Percentiles rank a stretch among this genome's conserved stretches.
Conservation (phyloP, 1,140 invertebrate species). For the Zeugodacus cucurbitae region DNA sequence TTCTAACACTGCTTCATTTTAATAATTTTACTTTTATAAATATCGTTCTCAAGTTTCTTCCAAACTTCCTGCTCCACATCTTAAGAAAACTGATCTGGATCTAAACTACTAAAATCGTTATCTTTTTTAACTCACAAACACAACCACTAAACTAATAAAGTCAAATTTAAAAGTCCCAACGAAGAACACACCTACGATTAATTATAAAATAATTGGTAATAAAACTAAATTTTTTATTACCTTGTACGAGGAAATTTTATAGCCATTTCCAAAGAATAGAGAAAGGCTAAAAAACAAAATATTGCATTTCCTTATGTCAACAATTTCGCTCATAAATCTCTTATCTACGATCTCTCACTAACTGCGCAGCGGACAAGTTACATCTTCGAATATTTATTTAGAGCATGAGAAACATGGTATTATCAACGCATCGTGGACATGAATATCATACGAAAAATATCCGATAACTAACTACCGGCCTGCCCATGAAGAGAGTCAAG, state of each 20-base stretch:
- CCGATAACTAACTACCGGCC: slow-evolving; percentile 26
- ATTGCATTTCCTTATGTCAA: slow-evolving; percentile 20
- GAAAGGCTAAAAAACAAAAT: background rate
- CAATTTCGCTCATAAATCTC: slow-evolving; percentile 28
- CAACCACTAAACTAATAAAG: background rate
- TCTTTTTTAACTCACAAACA: background rate
- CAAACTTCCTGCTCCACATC: no score
- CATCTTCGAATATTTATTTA: slow-evolving; percentile 11
- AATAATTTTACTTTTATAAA: no score
- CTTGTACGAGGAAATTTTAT: background rate
- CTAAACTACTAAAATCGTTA: no score
- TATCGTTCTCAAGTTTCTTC: no score
- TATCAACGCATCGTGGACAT: background rate
- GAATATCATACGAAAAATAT: background rate
- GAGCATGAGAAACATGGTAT: slow-evolving; percentile 23
- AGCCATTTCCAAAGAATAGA: background rate
- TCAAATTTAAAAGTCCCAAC: background rate
- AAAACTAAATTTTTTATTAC: background rate
- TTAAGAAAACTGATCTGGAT: no score
- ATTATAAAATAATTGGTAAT: background rate
- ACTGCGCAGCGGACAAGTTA: slow-evolving; percentile 8
- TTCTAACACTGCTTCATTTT: no score
- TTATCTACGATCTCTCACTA: slow-evolving; percentile 30
- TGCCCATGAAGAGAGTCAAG: background rate
- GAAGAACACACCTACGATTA: background rate